These are phyloP conservation scores for Antigone vipio DNA, from an alignment of 2,113 vertebrate genomes.

Conservation along the genomic window DNA sequence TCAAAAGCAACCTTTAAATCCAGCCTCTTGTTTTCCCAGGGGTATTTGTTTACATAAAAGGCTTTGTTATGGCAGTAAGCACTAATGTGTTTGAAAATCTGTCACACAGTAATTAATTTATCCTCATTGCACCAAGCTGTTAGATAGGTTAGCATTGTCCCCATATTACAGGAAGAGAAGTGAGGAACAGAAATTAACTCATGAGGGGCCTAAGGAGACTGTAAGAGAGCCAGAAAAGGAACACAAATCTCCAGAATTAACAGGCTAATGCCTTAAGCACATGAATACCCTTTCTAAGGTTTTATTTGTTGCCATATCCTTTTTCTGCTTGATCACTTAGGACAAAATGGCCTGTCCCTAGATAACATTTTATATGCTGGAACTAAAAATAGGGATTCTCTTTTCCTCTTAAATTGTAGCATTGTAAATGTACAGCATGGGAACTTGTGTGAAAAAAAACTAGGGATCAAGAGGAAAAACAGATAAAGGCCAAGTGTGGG, in stretches of 20 bases:
- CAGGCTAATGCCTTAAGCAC: constrained; percentile 39
- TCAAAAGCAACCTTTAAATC: background rate
- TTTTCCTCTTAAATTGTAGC: constrained; percentile 40
- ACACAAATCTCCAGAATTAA: background rate
- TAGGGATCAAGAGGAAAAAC: constrained; percentile 41
- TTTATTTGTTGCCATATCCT: constrained; percentile 49
- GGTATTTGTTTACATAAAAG: constrained; percentile 31
- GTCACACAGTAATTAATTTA: constrained; percentile 19
- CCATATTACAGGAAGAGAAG: background rate
- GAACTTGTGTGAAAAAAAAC: background rate
- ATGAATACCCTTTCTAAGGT: constrained; percentile 49
- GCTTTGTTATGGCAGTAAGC: constrained; percentile 4
- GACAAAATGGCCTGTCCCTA: constrained; percentile 41
- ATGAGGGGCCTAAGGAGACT: background rate
- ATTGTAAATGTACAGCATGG: background rate
- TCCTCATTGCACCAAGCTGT: background rate
- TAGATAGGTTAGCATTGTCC: background rate
- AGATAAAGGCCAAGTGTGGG: constrained; percentile 4
- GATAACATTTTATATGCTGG: constrained; percentile 44
- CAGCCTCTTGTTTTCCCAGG: constrained; percentile 8
- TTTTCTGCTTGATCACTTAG: constrained; percentile 57
- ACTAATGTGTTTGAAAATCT: constrained; percentile 22
- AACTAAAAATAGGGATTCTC: constrained; percentile 50
- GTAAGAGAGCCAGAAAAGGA: background rate
- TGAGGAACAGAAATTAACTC: constrained; percentile 6